phyloP scores from a whole-genome alignment of 2,888 invertebrate species.

The Epinotia demarniana region DNA sequence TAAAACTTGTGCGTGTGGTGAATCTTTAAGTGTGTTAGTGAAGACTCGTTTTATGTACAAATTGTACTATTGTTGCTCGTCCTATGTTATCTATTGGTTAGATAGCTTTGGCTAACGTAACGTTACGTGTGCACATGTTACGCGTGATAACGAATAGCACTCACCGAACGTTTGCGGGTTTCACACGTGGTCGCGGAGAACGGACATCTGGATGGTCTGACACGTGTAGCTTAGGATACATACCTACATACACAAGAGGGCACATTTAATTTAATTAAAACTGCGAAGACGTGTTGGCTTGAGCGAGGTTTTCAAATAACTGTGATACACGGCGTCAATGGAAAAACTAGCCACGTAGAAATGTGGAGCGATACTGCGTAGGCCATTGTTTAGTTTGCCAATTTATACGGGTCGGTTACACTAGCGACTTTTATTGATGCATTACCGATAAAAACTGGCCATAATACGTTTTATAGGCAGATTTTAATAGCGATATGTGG shows the following conservation, averaged over 20 bases:
- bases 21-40: conserved; percentile 71
- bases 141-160: conserved; percentile 52
- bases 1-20: conserved; percentile 73
- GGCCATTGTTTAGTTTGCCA: conserved; percentile 83
- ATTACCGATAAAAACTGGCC: conserved; percentile 82
- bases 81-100: conserved; percentile 69
- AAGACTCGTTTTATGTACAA: conserved; percentile 69
- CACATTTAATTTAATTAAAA: conserved; percentile 71
- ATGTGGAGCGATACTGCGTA: conserved; percentile 81
- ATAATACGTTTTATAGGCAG: conserved; percentile 81
- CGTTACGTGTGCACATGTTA: conserved; percentile 52
- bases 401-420: conserved; percentile 85
- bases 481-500: conserved; percentile 78
- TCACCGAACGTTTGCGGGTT: conserved; percentile 66
- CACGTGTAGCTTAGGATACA: conserved; percentile 72
- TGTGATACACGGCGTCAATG: conserved; percentile 77
- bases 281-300: conserved; percentile 79
- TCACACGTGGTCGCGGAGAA: conserved; percentile 65
- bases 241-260: conserved; percentile 67
- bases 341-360: conserved; percentile 79
- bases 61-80: conserved; percentile 58
- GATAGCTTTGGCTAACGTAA: conserved; percentile 70
- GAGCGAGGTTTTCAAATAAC: conserved; percentile 80
- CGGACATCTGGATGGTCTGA: conserved; percentile 67
- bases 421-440: conserved; percentile 82